Percentiles rank a stretch among this genome's conserved stretches.
Evolutionary conservation across 1,140 invertebrate species (phyloP).

Genomic region (Oryctes rhinoceros): DNA sequence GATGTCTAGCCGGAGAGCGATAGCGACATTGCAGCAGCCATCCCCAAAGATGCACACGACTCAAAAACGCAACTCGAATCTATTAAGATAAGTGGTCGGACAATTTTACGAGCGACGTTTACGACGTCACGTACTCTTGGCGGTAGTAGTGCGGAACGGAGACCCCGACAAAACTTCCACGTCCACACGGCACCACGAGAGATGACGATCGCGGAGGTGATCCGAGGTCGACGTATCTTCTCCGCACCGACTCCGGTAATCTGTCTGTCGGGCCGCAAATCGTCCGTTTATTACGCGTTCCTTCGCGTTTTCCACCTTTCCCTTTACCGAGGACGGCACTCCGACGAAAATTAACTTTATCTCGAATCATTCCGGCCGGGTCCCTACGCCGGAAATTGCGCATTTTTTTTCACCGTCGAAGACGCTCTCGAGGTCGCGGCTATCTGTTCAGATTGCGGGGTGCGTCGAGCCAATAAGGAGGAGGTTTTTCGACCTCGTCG

Average conservation of each 20-base stretch:
- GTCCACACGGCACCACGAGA: not conserved
- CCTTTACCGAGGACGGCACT: not conserved
- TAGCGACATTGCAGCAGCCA: too few species aligned
- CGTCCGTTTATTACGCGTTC: slow-evolving; percentile 47
- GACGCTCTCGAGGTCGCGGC: slow-evolving; percentile 13
- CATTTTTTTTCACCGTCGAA: slow-evolving; percentile 48
- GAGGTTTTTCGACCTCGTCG: slow-evolving; percentile 23
- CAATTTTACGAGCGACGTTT: too few species aligned
- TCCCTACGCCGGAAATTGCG: slow-evolving; percentile 48
- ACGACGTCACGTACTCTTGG: too few species aligned
- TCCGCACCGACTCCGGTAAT: slow-evolving; percentile 41
- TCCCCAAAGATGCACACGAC: too few species aligned
- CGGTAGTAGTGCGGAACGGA: too few species aligned
- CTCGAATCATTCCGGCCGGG: slow-evolving; percentile 46
- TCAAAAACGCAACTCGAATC: too few species aligned
- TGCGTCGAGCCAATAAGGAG: slow-evolving; percentile 47
- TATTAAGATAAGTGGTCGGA: too few species aligned
- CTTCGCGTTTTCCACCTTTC: slow-evolving; percentile 35
- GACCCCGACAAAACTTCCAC: too few species aligned
- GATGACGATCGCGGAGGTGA: not conserved
- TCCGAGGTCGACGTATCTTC: not conserved
- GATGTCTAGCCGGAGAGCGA: too few species aligned
- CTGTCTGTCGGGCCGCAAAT: slow-evolving; percentile 45
- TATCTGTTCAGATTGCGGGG: not conserved
- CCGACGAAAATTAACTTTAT: slow-evolving; percentile 52